Base-by-base conservation (phyloP, 2,113 vertebrate genomes). In the Platichthys flesus region DNA sequence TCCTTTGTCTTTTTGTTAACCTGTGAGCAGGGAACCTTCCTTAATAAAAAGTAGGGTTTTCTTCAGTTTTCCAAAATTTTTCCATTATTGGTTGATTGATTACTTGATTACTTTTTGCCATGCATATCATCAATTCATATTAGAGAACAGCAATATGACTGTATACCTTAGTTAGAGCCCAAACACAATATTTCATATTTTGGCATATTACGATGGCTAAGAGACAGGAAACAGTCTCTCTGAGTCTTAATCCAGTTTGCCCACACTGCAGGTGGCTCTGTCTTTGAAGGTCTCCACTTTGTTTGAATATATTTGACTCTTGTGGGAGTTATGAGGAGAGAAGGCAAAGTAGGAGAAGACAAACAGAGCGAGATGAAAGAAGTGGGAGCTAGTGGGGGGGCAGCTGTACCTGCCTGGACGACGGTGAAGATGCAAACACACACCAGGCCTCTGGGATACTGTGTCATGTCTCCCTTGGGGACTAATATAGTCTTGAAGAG, bases 251-350 rank as follows among this genome's bases (percentile, higher is more conserved):
- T 18, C 49, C 28, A 55, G 65, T 68, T 15, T 16, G n/a, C 1
- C 52, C 20, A 51, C 40, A 51, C 35, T 23, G 65, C 23, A 24
- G 51, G 71, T 51, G 65, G 40, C 61, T 49, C 65, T 71, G 0
- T 35, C 15, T 23, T 62, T 74, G 56, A 51, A 78, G 1, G 10
- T 56, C 23, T 60, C 54, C 35, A 37, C 47, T 49, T 18, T 51
- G 57, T 85, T 88, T 81, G 59, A 71, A 51, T 65, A 2, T 23
- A 21, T 66, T 26, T 24, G 60, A 78, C 71, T 80, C 66, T 13
- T 24, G 3, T 73, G 61, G 65, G 70, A 68, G 55, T 81, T 65
- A 74, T 47, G 35, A 59, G 58, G 28, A 69, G 16, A 64, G 42
- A 65, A 37, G 28, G 55, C 31, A 15, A 16, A 56, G 67, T 1